phyloP scores from a whole-genome alignment of 2,113 vertebrate genomes.

The Stictonetta naevosa region DNA sequence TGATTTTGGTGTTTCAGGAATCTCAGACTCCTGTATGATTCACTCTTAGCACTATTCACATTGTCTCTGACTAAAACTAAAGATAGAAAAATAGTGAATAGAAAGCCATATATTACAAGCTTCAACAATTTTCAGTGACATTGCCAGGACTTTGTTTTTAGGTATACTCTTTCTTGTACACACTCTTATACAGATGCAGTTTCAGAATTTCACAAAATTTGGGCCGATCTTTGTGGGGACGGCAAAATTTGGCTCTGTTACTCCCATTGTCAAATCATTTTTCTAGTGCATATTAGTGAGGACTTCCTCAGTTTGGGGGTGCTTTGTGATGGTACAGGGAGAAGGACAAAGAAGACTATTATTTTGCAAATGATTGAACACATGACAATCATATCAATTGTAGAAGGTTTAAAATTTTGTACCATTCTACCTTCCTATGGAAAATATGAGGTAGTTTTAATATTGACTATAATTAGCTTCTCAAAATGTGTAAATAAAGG shows the following conservation, averaged over 20 bases:
- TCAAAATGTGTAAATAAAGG: neutral
- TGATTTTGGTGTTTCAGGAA: neutral
- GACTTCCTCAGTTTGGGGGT: neutral
- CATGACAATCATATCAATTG: neutral
- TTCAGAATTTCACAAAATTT: neutral
- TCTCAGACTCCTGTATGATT: neutral
- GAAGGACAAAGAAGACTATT: neutral
- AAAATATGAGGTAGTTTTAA: neutral
- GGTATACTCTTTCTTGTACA: neutral
- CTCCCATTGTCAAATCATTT: neutral
- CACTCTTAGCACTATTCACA: neutral
- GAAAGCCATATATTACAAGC: neutral
- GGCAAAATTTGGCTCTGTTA: neutral
- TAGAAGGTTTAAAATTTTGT: neutral
- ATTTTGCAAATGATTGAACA: neutral
- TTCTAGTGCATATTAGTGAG: neutral
- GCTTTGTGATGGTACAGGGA: neutral
- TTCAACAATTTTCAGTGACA: neutral
- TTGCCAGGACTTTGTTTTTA: neutral
- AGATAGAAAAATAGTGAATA: neutral
- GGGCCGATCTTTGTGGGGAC: neutral
- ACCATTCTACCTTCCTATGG: neutral
- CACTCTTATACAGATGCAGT: neutral
- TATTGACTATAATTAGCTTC: neutral
- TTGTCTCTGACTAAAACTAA: neutral